phyloP scores from a whole-genome alignment of 2,888 invertebrate species.

The Acrocyrtus sp. region DNA sequence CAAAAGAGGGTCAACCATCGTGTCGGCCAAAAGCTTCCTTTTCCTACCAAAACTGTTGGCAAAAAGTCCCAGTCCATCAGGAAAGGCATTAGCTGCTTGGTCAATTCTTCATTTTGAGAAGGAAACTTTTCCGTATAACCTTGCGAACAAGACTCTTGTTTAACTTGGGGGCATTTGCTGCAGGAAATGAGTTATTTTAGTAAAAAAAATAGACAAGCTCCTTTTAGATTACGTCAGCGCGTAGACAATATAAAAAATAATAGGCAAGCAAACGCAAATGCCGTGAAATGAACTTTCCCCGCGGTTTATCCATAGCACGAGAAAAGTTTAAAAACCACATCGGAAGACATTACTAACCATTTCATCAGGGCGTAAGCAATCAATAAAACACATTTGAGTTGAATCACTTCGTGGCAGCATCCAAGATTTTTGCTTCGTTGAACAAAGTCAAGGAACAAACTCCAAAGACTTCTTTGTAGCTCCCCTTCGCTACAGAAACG shows the following conservation, averaged over 20 bases:
- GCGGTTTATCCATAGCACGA: too few species aligned
- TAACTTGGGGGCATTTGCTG: neutral
- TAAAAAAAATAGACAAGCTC: too few species aligned
- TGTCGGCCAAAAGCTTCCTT: neutral
- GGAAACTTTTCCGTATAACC: too few species aligned
- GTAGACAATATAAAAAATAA: neutral
- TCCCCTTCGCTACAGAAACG: slow-evolving; percentile 26
- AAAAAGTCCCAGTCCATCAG: neutral
- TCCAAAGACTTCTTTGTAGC: slow-evolving; percentile 23
- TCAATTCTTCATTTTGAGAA: neutral
- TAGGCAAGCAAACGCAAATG: too few species aligned
- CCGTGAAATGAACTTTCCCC: too few species aligned
- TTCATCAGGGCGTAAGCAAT: slow-evolving; percentile 33
- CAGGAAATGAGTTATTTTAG: too few species aligned
- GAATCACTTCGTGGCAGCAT: slow-evolving; percentile 14
- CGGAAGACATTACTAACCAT: slow-evolving; percentile 23
- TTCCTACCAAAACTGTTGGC: neutral
- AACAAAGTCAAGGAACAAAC: slow-evolving; percentile 24
- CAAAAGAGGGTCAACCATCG: neutral
- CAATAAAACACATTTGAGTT: slow-evolving; percentile 37
- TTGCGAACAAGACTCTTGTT: neutral
- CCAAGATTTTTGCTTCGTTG: slow-evolving; percentile 34
- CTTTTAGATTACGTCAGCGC: too few species aligned
- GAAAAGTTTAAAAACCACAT: neutral
- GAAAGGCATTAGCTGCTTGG: neutral